Conservation (phyloP, 2,888 invertebrate genomes). For the Ditula angustiorana region DNA sequence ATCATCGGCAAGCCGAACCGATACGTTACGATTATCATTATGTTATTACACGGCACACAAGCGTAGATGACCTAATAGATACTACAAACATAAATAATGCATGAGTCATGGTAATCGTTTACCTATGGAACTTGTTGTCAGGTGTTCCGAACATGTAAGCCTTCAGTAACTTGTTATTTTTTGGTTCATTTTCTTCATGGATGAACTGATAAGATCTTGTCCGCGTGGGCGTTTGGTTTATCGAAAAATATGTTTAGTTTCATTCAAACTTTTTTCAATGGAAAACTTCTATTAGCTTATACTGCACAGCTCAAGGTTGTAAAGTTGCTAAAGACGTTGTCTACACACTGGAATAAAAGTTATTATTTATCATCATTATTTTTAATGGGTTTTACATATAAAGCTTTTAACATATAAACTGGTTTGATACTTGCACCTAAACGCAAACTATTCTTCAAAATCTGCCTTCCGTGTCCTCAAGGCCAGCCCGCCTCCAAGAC, state of each 20-base stretch:
- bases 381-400: slow-evolving; percentile 11
- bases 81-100: slow-evolving; percentile 13
- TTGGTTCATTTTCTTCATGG: slow-evolving; percentile 37
- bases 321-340: neutral
- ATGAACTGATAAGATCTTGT: slow-evolving; percentile 35
- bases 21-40: neutral
- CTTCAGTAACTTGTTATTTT: slow-evolving; percentile 24
- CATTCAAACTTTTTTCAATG: slow-evolving; percentile 14
- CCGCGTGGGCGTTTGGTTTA: slow-evolving; percentile 30
- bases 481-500: slow-evolving; percentile 55
- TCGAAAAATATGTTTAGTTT: slow-evolving; percentile 17
- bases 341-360: neutral
- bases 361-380: neutral
- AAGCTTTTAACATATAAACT: slow-evolving; percentile 31
- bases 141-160: slow-evolving; percentile 21
- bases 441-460: slow-evolving; percentile 57
- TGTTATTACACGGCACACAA: neutral
- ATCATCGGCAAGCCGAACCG: neutral
- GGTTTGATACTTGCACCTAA: slow-evolving; percentile 41
- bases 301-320: neutral
- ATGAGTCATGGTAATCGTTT: slow-evolving; percentile 13
- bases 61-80: slow-evolving; percentile 7
- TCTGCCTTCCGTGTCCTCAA: slow-evolving; percentile 70
- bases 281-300: slow-evolving; percentile 5
- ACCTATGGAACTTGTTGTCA: slow-evolving; percentile 9